These are phyloP conservation scores for Lutraria lutraria DNA, from an alignment of 2,888 invertebrate species.

Conservation along the genomic window DNA sequence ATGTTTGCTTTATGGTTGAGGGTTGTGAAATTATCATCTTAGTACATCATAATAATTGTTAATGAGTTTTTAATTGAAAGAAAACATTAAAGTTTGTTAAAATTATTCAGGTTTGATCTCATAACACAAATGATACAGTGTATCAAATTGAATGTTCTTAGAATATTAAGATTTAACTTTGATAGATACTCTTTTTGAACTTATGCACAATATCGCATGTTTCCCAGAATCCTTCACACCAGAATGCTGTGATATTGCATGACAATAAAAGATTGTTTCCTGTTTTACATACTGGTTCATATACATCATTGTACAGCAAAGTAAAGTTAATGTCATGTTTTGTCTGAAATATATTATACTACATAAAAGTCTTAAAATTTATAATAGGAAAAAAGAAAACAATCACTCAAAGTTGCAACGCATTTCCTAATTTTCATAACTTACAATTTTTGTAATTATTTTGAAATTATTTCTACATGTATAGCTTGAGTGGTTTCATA, in stretches of 20 bases:
- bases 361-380: no score
- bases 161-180: background rate
- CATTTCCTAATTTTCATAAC: no score
- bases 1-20: background rate
- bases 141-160: background rate
- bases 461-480: no score
- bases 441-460: no score
- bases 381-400: no score
- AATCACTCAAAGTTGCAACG: no score
- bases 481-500: no score
- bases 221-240: conserved; percentile 9
- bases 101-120: background rate
- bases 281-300: background rate
- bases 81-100: background rate
- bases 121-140: background rate
- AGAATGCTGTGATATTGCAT: conserved; percentile 21
- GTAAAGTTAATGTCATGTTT: no score
- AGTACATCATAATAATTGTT: background rate
- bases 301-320: no score
- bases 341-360: no score
- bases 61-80: background rate
- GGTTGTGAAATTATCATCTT: background rate
- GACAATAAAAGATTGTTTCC: background rate
- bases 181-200: background rate
- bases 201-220: background rate